Percentiles rank a stretch among this genome's conserved stretches.
These are phyloP conservation scores for Orius insidiosus DNA, from an alignment of 1,140 invertebrate genomes.

Conservation along the genomic window DNA sequence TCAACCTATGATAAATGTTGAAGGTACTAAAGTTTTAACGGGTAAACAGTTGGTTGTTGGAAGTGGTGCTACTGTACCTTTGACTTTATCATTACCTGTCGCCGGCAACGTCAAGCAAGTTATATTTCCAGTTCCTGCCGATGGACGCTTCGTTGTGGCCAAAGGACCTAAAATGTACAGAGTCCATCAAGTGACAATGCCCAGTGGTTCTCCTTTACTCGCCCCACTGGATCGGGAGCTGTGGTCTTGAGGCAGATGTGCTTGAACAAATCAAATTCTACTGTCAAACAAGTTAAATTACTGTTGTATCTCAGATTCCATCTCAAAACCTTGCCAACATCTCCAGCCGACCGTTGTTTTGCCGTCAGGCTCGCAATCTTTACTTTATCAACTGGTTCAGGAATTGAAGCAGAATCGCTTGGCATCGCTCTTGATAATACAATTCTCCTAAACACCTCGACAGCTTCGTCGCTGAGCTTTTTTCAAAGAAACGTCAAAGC, in stretches of 20 bases:
- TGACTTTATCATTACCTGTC: constrained; percentile 16
- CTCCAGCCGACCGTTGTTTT: constrained; percentile 21
- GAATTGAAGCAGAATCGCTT: constrained; percentile 14
- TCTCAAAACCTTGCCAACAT: constrained; percentile 17
- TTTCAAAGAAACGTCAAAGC: constrained; percentile 13
- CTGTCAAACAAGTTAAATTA: constrained; percentile 21
- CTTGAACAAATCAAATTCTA: constrained; percentile 17
- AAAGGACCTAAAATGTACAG: constrained; percentile 22
- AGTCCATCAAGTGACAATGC: constrained; percentile 21
- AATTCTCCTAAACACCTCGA: constrained; percentile 16
- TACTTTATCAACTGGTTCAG: constrained; percentile 14
- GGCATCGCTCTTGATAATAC: constrained; percentile 18
- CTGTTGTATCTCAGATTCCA: constrained; percentile 16
- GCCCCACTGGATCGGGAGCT: constrained; percentile 16
- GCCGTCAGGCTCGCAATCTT: constrained; percentile 18
- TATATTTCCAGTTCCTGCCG: constrained; percentile 20
- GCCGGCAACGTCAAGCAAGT: constrained; percentile 20
- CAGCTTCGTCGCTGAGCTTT: constrained; percentile 16
- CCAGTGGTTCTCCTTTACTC: constrained; percentile 19
- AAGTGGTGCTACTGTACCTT: constrained; percentile 18
- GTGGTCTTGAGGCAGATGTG: constrained; percentile 21
- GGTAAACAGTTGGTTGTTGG: constrained; percentile 21
- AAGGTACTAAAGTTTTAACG: constrained; percentile 18
- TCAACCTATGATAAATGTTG: constrained; percentile 21
- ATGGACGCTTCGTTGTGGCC: constrained; percentile 20